Conservation (phyloP, 2,797 vertebrate species). For the Pseudotriccus pelzelni region DNA sequence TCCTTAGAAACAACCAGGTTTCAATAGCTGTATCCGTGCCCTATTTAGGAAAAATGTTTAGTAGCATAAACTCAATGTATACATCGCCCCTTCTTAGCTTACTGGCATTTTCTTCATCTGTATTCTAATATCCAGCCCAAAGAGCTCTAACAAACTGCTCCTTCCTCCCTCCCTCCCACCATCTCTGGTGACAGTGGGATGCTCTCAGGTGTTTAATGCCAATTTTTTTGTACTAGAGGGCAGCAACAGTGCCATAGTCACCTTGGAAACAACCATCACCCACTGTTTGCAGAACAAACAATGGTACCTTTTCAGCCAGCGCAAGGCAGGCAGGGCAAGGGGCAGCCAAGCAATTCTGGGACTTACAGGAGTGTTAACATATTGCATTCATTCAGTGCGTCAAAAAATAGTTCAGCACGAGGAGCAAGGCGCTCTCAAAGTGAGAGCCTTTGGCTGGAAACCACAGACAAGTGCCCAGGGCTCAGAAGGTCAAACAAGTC, state of each 20-base stretch:
- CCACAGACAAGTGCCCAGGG: slow-evolving; percentile 53
- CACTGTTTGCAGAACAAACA: slow-evolving; percentile 95
- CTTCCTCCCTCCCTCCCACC: background rate
- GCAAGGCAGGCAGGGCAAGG: slow-evolving; percentile 81
- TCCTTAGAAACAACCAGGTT: background rate
- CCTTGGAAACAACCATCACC: slow-evolving; percentile 88
- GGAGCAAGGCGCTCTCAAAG: slow-evolving; percentile 61
- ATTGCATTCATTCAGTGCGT: slow-evolving; percentile 75
- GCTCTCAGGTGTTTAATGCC: slow-evolving; percentile 78
- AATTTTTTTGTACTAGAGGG: slow-evolving; percentile 63
- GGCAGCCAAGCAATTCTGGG: slow-evolving; percentile 79
- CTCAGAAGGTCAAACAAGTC: slow-evolving; percentile 60
- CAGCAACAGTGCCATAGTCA: slow-evolving; percentile 78
- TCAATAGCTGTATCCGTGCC: background rate
- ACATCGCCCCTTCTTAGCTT: background rate
- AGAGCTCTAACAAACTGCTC: background rate
- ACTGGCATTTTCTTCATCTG: background rate
- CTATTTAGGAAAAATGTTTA: background rate
- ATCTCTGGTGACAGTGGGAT: slow-evolving; percentile 70
- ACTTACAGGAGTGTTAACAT: slow-evolving; percentile 77
- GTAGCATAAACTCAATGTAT: background rate
- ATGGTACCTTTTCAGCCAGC: slow-evolving; percentile 88
- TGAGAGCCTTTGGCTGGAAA: slow-evolving; percentile 72
- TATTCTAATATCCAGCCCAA: background rate
- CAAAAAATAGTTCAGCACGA: slow-evolving; percentile 74